phyloP scores from a whole-genome alignment of 2,797 vertebrate species.

The Gymnocypris eckloni region DNA sequence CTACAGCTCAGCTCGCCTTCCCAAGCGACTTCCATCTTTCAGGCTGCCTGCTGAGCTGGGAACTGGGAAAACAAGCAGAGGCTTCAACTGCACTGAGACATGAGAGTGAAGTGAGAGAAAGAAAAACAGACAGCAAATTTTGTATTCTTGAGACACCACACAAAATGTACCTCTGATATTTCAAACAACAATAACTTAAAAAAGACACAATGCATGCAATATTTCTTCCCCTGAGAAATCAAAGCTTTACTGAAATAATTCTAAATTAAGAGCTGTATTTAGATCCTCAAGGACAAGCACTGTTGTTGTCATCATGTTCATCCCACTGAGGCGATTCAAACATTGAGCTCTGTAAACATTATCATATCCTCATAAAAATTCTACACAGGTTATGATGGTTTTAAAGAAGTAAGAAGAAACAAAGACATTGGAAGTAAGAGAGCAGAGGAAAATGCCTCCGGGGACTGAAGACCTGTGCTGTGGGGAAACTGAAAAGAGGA shows the following conservation, averaged over 20 bases:
- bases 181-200: slow-evolving; percentile 25
- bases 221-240: slow-evolving; percentile 12
- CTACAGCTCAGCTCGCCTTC: slow-evolving; percentile 29
- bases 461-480: slow-evolving; percentile 21
- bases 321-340: slow-evolving; percentile 17
- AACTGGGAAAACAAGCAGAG: slow-evolving; percentile 27
- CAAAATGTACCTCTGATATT: slow-evolving; percentile 31
- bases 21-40: slow-evolving; percentile 40
- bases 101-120: slow-evolving; percentile 14
- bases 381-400: slow-evolving; percentile 10
- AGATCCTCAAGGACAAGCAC: slow-evolving; percentile 38
- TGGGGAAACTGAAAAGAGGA: slow-evolving; percentile 19
- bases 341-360: slow-evolving; percentile 32
- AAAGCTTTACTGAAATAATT: slow-evolving; percentile 33
- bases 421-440: neutral
- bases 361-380: slow-evolving; percentile 35
- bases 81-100: slow-evolving; percentile 25
- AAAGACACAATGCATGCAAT: slow-evolving; percentile 20
- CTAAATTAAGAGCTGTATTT: slow-evolving; percentile 38
- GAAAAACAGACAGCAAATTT: slow-evolving; percentile 4
- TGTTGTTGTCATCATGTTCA: slow-evolving; percentile 15
- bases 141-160: slow-evolving; percentile 27
- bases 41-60: slow-evolving; percentile 22
- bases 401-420: slow-evolving; percentile 15
- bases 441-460: slow-evolving; percentile 9